Base-by-base conservation (phyloP, 2,113 vertebrate genomes). In the Cavia porcellus region DNA sequence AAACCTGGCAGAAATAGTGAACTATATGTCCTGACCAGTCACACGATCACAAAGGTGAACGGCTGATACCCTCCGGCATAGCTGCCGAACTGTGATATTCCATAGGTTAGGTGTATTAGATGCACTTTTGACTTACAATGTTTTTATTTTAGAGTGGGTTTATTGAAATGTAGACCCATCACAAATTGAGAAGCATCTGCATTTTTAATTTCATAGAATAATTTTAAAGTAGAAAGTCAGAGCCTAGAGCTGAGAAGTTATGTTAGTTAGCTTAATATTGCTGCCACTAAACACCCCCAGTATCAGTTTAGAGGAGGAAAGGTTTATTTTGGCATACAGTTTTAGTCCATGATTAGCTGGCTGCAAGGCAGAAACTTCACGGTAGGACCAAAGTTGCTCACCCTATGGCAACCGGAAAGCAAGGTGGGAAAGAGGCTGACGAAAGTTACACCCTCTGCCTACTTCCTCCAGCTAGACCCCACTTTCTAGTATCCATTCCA, bases 171-270 rank as follows among this genome's bases (percentile, higher is more conserved):
- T 45, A 86, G 35, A 2, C 3, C 45, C 45, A 85, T 11, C 55
- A 17, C 75, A 47, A 75, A 17, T 12, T 47, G 11, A 77, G 55
- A 30, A 89, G 2, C 2, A 47, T 22, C 5, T 61, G 38, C 45
- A 74, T 66, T 68, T 77, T 89, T 75, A 90, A 70, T 95, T 92
- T 92, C 86, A 42, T 28, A 47, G 30, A 70, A 61, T 59, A 10
- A 45, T 96, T 66, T 83, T 38, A 90, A 52, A 38, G 22, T 52
- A 72, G n/a, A 94, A 79, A 86, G 42, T 72, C 61, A 59, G 86
- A 81, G 42, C 20, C 32, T 91, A 42, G 45, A 83, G 2, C 17
- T 81, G 61, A 86, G 28, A 86, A 8, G 2, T 2, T 45, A 25
- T 45, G 38, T 45, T 74, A 8, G 15, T 38, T n/a, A 74, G 72